These are phyloP conservation scores for Phocoena sinus DNA, from an alignment of 2,113 vertebrate species.

Conservation along the genomic window DNA sequence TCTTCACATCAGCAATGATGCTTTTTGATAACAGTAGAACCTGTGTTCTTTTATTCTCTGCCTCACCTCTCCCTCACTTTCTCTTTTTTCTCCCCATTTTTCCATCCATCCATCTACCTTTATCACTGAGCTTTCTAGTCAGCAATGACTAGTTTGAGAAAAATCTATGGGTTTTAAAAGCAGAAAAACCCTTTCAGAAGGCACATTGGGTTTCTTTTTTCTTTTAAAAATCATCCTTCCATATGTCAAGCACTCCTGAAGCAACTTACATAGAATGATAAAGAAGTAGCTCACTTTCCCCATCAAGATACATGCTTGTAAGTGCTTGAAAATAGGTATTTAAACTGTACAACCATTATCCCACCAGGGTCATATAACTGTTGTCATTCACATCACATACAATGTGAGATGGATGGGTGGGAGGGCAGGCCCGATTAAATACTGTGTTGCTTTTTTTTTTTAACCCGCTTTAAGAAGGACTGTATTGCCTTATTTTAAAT, in stretches of 20 bases:
- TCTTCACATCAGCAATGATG: neutral
- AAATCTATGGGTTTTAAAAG: conserved; percentile 17
- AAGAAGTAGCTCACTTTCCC: neutral
- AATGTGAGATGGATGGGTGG: neutral
- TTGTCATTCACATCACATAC: neutral
- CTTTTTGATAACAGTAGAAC: neutral
- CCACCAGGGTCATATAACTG: neutral
- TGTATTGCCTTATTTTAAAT: neutral
- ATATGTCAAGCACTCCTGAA: neutral
- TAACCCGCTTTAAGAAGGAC: neutral
- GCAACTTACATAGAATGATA: neutral
- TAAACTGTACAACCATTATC: neutral
- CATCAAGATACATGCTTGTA: neutral
- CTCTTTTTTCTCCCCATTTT: neutral
- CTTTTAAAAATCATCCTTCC: neutral
- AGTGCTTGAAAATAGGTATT: neutral
- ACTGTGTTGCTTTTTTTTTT: neutral
- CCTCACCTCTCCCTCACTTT: neutral
- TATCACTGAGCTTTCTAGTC: conserved; percentile 21
- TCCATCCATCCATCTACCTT: neutral
- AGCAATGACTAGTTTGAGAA: neutral
- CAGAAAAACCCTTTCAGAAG: conserved; percentile 27
- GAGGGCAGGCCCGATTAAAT: neutral
- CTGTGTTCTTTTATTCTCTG: neutral
- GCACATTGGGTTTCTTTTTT: neutral